Percentiles rank a stretch among this genome's conserved stretches.
Conservation (phyloP, 1,140 invertebrate genomes). For the Pachyrhynchus sulphureomaculatus region DNA sequence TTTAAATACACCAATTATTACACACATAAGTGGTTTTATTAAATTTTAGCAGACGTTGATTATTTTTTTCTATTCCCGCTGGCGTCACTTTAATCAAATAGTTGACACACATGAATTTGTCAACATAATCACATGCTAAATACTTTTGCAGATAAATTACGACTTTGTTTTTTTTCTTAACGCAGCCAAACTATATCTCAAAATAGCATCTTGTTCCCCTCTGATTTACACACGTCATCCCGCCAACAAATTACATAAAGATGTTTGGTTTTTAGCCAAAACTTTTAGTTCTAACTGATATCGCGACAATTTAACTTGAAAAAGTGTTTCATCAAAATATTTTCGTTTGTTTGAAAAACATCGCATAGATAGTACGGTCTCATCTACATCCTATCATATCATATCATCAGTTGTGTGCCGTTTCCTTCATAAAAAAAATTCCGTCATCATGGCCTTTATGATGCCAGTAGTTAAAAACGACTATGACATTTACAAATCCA, state of each 20-base stretch:
- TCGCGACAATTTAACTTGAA: constrained; percentile 6
- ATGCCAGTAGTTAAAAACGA: constrained; percentile 91
- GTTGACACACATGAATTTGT: too few species aligned
- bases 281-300: constrained; percentile 19
- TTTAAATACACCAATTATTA: too few species aligned
- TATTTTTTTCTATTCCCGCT: too few species aligned
- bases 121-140: constrained; percentile 19
- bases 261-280: not conserved
- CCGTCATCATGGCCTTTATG: constrained; percentile 80
- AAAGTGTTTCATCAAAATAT: too few species aligned
- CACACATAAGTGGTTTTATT: too few species aligned
- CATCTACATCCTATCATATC: too few species aligned
- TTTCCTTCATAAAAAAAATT: too few species aligned
- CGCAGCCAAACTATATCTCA: constrained; percentile 13
- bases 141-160: constrained; percentile 12
- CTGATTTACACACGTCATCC: constrained; percentile 8
- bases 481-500: constrained; percentile 87
- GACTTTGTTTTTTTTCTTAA: constrained; percentile 11
- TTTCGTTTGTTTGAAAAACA: too few species aligned
- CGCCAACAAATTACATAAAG: constrained; percentile 17
- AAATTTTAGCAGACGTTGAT: too few species aligned
- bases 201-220: constrained; percentile 13
- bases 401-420: too few species aligned
- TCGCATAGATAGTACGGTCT: too few species aligned
- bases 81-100: too few species aligned